Percentiles rank a stretch among this genome's conserved stretches.
These are phyloP conservation scores for Mythimna loreyi DNA, from an alignment of 2,888 invertebrate genomes.

Conservation along the genomic window DNA sequence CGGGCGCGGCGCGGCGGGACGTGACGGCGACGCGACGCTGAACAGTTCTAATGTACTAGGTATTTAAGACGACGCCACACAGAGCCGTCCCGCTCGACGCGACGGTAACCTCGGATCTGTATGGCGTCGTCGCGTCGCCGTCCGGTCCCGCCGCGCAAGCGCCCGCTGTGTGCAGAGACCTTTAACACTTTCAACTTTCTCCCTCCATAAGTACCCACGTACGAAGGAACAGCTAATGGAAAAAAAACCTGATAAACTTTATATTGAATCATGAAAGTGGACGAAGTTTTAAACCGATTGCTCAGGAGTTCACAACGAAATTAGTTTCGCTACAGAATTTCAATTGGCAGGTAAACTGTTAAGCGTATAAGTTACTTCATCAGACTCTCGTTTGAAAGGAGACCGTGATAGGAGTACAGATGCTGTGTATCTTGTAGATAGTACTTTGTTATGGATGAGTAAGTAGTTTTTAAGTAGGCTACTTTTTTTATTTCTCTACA, in stretches of 20 bases:
- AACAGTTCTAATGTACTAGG: too few relatives aligned
- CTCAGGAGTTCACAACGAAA: constrained; percentile 53
- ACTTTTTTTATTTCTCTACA: too few relatives aligned
- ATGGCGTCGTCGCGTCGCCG: too few relatives aligned
- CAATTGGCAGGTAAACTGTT: constrained; percentile 63
- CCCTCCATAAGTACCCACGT: constrained; percentile 52
- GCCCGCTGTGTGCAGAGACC: too few relatives aligned
- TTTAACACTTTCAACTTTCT: constrained; percentile 48
- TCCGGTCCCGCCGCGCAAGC: too few relatives aligned
- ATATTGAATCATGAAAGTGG: constrained; percentile 62
- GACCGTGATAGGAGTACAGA: background rate
- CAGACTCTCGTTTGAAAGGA: constrained; percentile 37
- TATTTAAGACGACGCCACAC: too few relatives aligned
- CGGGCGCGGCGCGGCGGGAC: too few relatives aligned
- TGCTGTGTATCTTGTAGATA: background rate
- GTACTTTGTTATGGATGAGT: background rate
- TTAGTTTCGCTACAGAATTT: constrained; percentile 63
- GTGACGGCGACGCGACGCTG: too few relatives aligned
- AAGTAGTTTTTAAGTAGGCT: too few relatives aligned
- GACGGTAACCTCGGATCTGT: too few relatives aligned
- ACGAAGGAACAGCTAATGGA: constrained; percentile 38
- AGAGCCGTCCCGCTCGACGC: too few relatives aligned
- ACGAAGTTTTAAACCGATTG: constrained; percentile 60
- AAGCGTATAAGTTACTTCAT: constrained; percentile 49
- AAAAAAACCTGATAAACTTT: constrained; percentile 54